These are phyloP conservation scores for Eretmochelys imbricata DNA, from an alignment of 2,113 vertebrate genomes.

Conservation along the genomic window DNA sequence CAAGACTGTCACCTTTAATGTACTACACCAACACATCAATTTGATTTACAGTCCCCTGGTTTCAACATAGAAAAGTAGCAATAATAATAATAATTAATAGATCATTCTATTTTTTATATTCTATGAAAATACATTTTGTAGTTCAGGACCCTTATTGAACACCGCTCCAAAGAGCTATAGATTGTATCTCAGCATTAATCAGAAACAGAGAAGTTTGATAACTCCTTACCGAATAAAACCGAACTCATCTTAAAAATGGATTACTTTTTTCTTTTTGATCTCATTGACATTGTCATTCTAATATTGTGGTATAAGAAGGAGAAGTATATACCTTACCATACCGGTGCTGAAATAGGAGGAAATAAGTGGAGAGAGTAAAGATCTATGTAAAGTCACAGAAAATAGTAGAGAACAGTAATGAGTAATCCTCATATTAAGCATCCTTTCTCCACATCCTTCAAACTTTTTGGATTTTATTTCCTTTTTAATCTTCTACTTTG, in stretches of 20 bases:
- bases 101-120: too few species aligned
- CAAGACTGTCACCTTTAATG: conserved; percentile 34
- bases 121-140: background rate
- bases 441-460: background rate
- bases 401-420: background rate
- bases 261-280: background rate
- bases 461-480: background rate
- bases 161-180: background rate
- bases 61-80: conserved; percentile 36
- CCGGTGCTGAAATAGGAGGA: background rate
- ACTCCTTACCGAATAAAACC: background rate
- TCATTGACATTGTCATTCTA: background rate
- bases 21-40: background rate
- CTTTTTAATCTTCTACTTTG: background rate
- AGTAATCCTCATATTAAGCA: background rate
- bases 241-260: conserved; percentile 19
- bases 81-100: conserved; percentile 9
- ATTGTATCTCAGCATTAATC: background rate
- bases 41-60: background rate
- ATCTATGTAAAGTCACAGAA: too few species aligned
- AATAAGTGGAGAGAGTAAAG: background rate
- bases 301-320: conserved; percentile 3
- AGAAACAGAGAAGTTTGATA: background rate
- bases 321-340: background rate
- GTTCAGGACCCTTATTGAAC: conserved; percentile 1